A percentile compares a stretch with the other conserved stretches of the same genome.
Conservation (phyloP, 2,888 invertebrate genomes). For the Agonum fuliginosum region DNA sequence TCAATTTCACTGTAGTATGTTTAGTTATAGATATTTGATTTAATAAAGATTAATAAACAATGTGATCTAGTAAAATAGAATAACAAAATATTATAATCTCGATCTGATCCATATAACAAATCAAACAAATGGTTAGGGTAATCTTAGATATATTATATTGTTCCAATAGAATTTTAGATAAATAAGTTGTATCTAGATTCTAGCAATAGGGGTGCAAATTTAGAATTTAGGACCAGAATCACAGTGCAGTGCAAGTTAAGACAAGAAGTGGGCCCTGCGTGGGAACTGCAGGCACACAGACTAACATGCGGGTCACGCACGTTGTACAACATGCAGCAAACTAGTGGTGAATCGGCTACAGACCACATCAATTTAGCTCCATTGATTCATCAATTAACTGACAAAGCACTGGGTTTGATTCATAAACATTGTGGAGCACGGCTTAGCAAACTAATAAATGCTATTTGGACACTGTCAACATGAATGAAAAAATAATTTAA, state of each 20-base stretch:
- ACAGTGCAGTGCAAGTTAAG: not conserved
- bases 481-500: too few species aligned
- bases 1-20: too few species aligned
- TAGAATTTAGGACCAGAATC: not conserved
- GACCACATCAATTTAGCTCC: slow-evolving; percentile 49
- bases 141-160: too few species aligned
- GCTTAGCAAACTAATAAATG: not conserved
- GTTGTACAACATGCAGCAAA: too few species aligned
- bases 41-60: too few species aligned
- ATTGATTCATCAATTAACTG: slow-evolving; percentile 53
- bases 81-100: too few species aligned
- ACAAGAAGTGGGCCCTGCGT: slow-evolving; percentile 19
- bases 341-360: slow-evolving; percentile 42
- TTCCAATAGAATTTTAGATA: too few species aligned
- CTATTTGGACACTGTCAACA: not conserved
- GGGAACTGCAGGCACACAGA: slow-evolving; percentile 22
- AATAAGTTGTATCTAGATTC: slow-evolving; percentile 1
- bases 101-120: too few species aligned
- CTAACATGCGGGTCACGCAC: slow-evolving; percentile 38
- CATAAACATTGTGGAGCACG: slow-evolving; percentile 25
- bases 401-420: slow-evolving; percentile 52
- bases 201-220: not conserved
- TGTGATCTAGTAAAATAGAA: too few species aligned
- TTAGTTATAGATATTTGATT: too few species aligned
- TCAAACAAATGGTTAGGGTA: too few species aligned